Evolutionary conservation across 2,797 vertebrate genomes (phyloP), one percentile per base, ranked within the genome.

Genomic region (Labeo calbasu): DNA sequence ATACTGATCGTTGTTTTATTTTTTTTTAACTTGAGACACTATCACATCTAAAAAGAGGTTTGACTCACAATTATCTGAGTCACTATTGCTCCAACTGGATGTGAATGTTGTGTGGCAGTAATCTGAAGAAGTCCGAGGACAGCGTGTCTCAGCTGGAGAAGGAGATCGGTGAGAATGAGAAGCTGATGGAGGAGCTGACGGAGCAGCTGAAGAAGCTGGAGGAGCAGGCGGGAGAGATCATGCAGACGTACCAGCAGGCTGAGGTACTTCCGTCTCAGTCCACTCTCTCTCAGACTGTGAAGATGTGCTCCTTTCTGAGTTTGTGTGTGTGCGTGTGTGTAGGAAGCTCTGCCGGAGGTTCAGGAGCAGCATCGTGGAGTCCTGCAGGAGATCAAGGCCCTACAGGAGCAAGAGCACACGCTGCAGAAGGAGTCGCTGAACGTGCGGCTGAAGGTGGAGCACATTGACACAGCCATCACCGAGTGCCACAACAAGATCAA

Each of bases 401-500:
- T 99, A 86, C 96, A 94, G 87, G 95, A 96, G 69, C 93, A 96
- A 85, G 96, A 99, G 78, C 96, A 98, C 4, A 88, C 88, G 0
- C 94, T 99, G 87, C 96, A 97, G 84, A 96, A 96, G 87, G 96
- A 98, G 86, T 97, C 96, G n/a, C 95, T 99, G 19, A 96, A 91
- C 17, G 93, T 99, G 65, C 96, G 96, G 50, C 94, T 99, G 81
- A 96, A 96, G 88, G 93, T 99, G 3, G 97, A 99, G 85, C 96
- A 99, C 85, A 94, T 98, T 0, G 95, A 98, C 14, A 90, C 94
- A 63, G 94, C 92, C 84, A 94, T 98, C 89, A 83, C 92, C 0
- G 95, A 98, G 79, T 95, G 96, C 91, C 96, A 96, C 88, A 94
- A 93, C 71, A 99, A 98, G 92, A 92, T 98, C 77, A 98, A 97